Evolutionary conservation across 2,888 invertebrate species (phyloP).

Genomic region (Luperina nickerlii): DNA sequence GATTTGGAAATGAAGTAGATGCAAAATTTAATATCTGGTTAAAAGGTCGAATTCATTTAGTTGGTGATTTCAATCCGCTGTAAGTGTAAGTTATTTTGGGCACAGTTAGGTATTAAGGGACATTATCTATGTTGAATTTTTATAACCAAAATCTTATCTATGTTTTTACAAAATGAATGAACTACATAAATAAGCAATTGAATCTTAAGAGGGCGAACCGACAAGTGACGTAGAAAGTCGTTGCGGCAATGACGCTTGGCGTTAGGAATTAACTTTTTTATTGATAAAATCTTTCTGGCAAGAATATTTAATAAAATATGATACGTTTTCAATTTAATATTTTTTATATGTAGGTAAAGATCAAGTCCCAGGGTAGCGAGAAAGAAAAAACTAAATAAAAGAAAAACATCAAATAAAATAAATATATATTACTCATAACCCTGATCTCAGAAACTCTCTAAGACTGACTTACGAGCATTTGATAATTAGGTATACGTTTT

Average conservation of each 20-base stretch:
- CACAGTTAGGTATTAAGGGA: background rate
- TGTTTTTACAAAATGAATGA: background rate
- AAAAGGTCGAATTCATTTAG: constrained; percentile 14
- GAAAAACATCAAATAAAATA: background rate
- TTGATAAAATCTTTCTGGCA: no score
- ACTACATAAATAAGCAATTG: background rate
- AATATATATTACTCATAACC: background rate
- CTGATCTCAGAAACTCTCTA: background rate
- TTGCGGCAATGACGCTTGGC: no score
- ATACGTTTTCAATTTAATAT: background rate
- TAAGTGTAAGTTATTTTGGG: constrained; percentile 14
- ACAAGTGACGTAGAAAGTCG: no score
- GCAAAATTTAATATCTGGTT: constrained; percentile 48
- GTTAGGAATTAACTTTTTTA: background rate
- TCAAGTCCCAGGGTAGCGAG: background rate
- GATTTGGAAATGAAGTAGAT: constrained; percentile 37
- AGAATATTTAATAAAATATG: background rate
- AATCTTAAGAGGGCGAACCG: background rate
- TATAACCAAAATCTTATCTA: background rate
- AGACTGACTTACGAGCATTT: background rate
- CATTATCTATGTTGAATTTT: background rate
- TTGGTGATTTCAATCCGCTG: constrained; percentile 23
- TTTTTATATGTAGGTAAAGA: background rate
- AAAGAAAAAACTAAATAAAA: background rate
- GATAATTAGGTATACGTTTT: background rate